Conservation (phyloP, 1,140 invertebrate genomes). For the Lamellibrachia luymesi region DNA sequence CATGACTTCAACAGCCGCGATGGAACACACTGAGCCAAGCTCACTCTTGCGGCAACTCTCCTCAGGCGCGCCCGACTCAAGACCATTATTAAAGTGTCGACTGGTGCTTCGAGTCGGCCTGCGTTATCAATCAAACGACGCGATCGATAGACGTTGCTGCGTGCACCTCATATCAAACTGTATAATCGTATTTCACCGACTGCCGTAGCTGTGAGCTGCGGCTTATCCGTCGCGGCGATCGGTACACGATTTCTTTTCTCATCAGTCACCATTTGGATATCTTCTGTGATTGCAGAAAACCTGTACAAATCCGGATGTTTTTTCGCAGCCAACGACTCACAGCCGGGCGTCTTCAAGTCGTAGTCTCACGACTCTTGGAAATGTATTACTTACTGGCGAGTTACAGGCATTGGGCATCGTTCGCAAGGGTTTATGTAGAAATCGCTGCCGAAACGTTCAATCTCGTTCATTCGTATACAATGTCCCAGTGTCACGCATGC, state of each 20-base stretch:
- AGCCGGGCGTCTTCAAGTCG: neutral
- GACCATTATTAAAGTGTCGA: slow-evolving; percentile 1
- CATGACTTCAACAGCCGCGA: neutral
- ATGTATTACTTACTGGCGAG: too few relatives aligned
- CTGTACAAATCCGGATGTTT: neutral
- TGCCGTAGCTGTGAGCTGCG: neutral
- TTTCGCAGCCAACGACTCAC: neutral
- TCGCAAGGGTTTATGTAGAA: neutral
- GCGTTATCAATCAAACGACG: neutral
- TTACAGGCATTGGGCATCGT: too few relatives aligned
- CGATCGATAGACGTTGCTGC: neutral
- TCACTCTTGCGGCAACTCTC: neutral
- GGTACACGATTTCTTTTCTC: neutral
- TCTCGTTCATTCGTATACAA: neutral
- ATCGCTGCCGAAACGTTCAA: neutral
- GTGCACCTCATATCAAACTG: slow-evolving; percentile 4
- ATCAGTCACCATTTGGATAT: neutral
- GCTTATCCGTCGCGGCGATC: neutral
- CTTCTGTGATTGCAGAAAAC: neutral
- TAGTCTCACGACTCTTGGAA: neutral
- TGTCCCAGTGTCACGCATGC: neutral
- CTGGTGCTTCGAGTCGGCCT: neutral
- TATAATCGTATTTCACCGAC: neutral
- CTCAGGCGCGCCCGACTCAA: neutral
- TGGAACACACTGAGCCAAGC: neutral